Base-by-base conservation (phyloP, 2,113 vertebrate genomes). In the Pyrgilauda ruficollis region DNA sequence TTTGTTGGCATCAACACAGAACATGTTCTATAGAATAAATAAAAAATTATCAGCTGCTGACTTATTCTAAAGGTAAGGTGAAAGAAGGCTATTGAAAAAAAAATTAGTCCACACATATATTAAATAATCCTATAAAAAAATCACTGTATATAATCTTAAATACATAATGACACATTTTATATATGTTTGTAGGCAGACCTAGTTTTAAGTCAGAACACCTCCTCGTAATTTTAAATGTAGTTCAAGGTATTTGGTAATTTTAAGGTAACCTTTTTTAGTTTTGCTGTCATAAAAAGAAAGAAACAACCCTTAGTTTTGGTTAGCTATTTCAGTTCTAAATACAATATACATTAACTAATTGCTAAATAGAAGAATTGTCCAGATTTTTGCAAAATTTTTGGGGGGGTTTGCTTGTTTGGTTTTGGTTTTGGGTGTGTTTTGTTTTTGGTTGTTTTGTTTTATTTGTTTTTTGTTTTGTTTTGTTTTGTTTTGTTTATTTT, bases 341-440 rank as follows among this genome's bases (percentile, higher is more conserved):
- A 37, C 0, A 83, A 75, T 76, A 66, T 11, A 5, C 7, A 70
- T n/a, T 49, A 83, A 76, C 4, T 33, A 33, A 62, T 47, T 69
- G 14, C 6, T 64, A 73, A 64, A 68, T 37, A 61, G 14, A 67
- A 59, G 3, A 20, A 55, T 76, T 31, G 3, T 23, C 56, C 33
- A 83, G 13, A 21, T 49, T 83, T 75, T 70, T 62, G 4, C 7
- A 27, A 52, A 1, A 33, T 78, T 41, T 41, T 63, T 23, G 7
- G 6, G 30, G 15, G 26, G 4, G 1, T 2, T 3, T 53, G 7
- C 15, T 46, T n/a, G 1, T 31, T 30, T 16, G 5, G 5, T 30
- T 20, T 58, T 39, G 23, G 39, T 30, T 20, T 58, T 39, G 23
- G 39, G 39, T 39, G 39, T 39, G 6, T 23, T 59, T 26, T 35